These are phyloP conservation scores for Lomographa bimaculata DNA, from an alignment of 2,888 invertebrate species.

Conservation along the genomic window DNA sequence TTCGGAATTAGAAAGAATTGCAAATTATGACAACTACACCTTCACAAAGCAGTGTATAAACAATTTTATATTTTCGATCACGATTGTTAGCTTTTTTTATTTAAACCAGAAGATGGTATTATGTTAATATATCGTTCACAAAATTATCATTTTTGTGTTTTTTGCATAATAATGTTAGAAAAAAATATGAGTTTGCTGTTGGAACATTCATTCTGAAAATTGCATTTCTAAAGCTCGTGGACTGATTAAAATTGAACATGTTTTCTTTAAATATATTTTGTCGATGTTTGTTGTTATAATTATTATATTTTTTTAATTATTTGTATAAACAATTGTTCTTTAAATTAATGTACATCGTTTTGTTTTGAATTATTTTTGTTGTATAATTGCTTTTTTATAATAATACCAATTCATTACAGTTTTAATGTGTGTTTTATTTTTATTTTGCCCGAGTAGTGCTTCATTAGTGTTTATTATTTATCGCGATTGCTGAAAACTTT, in stretches of 20 bases:
- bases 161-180: conserved; percentile 76
- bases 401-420: conserved; percentile 89
- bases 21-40: conserved; percentile 78
- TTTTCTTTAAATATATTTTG: conserved; percentile 84
- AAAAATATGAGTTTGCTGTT: conserved; percentile 61
- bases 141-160: conserved; percentile 48
- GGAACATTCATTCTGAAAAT: conserved; percentile 74
- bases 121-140: conserved; percentile 51
- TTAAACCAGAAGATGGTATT: conserved; percentile 61
- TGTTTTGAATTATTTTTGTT: conserved; percentile 90
- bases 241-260: conserved; percentile 80
- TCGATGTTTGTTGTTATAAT: conserved; percentile 85
- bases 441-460: conserved; percentile 72
- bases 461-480: conserved; percentile 46
- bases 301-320: conserved; percentile 86
- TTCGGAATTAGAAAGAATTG: conserved; percentile 72
- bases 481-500: conserved; percentile 48
- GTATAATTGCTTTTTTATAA: conserved; percentile 89
- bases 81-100: conserved; percentile 57
- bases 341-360: conserved; percentile 91
- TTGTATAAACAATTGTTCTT: conserved; percentile 89
- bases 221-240: conserved; percentile 79
- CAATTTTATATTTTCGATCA: conserved; percentile 46
- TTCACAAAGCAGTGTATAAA: conserved; percentile 47
- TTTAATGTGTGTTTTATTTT: conserved; percentile 86